Evolutionary conservation across 2,113 vertebrate species (phyloP), one percentile per base, ranked within the genome.

Genomic region (Pholis gunnellus): DNA sequence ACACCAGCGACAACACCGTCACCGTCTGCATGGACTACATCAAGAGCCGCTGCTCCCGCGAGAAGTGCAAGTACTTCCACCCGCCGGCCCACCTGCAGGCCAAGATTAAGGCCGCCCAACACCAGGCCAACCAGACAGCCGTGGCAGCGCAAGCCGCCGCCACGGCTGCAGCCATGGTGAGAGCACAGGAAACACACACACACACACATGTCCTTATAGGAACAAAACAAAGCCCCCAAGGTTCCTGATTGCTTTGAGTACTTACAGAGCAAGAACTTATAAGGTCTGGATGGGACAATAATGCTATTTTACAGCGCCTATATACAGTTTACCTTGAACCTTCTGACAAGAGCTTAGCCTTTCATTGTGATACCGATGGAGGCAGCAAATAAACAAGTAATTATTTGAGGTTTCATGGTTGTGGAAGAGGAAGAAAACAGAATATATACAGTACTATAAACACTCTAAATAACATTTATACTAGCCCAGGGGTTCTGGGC

Each of bases 51-150:
- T 99, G 98, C 96, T 98, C 97, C 93, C 97, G 98, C 90, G 98
- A 99, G 96, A 99, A 99, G 97, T 99, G 98, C 97, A 99, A 99
- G 95, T 99, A 99, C 96, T 99, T 99, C 96, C 98, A 99, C 95
- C 98, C 98, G 81, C 98, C 98, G 87, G 97, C 98, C 90, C 98
- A 99, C 96, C 97, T 99, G 95, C 98, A 99, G 97, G 98, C 98
- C 96, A 99, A 99, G 97, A 98, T 99, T 90, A 99, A 99, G 96
- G 97, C 97, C 56, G 96, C 97, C 67, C 98, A 99, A 94, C 97
- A 98, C 94, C 97, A 98, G 96, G 97, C 97, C 94, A 99, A 97
- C 96, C 97, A 98, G 96, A 97, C 97, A 84, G 98, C 97, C 31
- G 97, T 97, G 93, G 97, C 97, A 57, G 97, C 97, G 59, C 97